These are phyloP conservation scores for Sebastolobus alascanus DNA, from an alignment of 2,797 vertebrate species.

Conservation along the genomic window DNA sequence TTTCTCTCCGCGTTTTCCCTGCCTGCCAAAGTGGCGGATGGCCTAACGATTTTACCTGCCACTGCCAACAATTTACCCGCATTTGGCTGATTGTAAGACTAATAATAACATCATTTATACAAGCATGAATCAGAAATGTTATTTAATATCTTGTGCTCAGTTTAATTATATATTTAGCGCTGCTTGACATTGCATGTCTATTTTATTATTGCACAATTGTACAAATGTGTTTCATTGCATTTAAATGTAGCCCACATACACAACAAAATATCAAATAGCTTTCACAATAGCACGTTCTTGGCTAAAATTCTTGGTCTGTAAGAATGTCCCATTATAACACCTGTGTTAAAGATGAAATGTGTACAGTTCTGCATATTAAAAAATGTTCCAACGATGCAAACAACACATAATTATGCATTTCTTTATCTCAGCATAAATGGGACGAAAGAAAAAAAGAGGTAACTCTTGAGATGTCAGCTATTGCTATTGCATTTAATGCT, in stretches of 20 bases:
- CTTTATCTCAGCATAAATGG: constrained; percentile 23
- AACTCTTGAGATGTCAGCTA: constrained; percentile 5
- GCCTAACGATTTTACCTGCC: too few relatives aligned
- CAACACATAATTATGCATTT: constrained; percentile 54
- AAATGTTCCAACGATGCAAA: constrained; percentile 37
- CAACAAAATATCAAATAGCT: constrained; percentile 10
- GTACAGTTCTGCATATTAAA: constrained; percentile 50
- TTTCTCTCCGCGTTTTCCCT: too few relatives aligned
- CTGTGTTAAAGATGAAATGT: constrained; percentile 13
- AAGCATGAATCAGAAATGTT: constrained; percentile 4
- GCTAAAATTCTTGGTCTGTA: constrained; percentile 21
- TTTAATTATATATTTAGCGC: constrained; percentile 18
- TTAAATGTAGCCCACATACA: constrained; percentile 1
- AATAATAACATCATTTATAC: background rate
- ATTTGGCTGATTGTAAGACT: too few relatives aligned
- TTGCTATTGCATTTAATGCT: constrained; percentile 18
- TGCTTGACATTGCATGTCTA: constrained; percentile 12
- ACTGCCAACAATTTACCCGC: too few relatives aligned
- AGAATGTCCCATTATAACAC: constrained; percentile 1
- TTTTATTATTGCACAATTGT: constrained; percentile 16
- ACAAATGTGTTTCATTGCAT: constrained; percentile 19
- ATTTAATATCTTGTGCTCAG: constrained; percentile 21
- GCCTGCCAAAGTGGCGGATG: too few relatives aligned
- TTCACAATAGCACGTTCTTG: constrained; percentile 15
- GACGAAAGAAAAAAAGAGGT: constrained; percentile 20